Percentiles rank a stretch among this genome's conserved stretches.
Evolutionary conservation across 2,797 vertebrate genomes (phyloP).

Genomic region (Gymnothorax javanicus): DNA sequence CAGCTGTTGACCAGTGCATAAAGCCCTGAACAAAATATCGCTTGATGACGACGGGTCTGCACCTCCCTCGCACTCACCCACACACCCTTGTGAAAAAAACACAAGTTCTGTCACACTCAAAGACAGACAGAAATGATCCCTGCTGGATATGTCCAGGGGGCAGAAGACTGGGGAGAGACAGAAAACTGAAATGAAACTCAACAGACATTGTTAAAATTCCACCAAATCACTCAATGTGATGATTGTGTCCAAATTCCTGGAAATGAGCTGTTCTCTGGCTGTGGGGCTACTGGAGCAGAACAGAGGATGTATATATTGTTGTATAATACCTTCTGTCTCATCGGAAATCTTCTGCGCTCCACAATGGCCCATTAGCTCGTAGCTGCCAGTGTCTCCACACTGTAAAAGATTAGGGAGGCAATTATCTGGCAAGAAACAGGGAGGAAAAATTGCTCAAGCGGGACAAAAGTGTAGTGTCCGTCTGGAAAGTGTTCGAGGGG

Average conservation of each 20-base stretch:
- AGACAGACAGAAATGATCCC: too few relatives aligned
- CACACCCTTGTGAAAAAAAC: too few relatives aligned
- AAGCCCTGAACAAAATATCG: too few relatives aligned
- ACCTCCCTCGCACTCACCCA: too few relatives aligned
- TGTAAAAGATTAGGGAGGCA: conserved; percentile 32
- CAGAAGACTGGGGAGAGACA: too few relatives aligned
- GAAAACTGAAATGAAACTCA: background rate
- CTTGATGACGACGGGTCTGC: too few relatives aligned
- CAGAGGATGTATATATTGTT: background rate
- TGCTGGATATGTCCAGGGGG: too few relatives aligned
- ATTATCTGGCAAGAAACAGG: background rate
- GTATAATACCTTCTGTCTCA: conserved; percentile 43
- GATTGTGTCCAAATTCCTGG: background rate
- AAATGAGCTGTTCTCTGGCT: background rate
- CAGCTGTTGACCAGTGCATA: too few relatives aligned
- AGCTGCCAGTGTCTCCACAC: conserved; percentile 48
- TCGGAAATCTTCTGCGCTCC: conserved; percentile 41
- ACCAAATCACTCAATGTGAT: background rate
- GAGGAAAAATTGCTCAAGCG: background rate
- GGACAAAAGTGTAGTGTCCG: background rate
- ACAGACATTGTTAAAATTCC: background rate
- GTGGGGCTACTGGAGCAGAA: background rate
- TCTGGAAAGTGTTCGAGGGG: background rate
- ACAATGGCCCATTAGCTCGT: conserved; percentile 47
- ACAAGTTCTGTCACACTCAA: too few relatives aligned